phyloP scores from a whole-genome alignment of 2,797 vertebrate species.

The Manis crassicaudata region DNA sequence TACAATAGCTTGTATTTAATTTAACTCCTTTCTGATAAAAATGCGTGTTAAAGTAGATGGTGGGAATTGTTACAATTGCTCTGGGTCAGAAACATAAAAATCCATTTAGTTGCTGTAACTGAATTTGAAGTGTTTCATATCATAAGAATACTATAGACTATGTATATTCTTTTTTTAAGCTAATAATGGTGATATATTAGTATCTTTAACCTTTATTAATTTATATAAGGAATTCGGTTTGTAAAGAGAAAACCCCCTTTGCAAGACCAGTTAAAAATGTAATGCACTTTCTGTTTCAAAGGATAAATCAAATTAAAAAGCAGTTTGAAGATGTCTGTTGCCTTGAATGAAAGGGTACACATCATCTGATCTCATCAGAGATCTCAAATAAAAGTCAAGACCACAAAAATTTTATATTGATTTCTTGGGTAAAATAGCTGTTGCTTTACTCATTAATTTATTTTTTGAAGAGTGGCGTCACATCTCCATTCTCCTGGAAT shows the following conservation, averaged over 20 bases:
- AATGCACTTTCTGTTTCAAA: conserved; percentile 94
- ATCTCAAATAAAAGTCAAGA: conserved; percentile 79
- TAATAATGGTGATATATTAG: conserved; percentile 87
- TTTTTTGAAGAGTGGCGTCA: background rate
- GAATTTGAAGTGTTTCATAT: conserved; percentile 90
- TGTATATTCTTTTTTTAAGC: conserved; percentile 88
- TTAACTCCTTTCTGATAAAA: conserved; percentile 79
- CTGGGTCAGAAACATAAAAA: conserved; percentile 80
- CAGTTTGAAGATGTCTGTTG: conserved; percentile 83
- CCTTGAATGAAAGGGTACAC: conserved; percentile 81
- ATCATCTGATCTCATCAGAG: conserved; percentile 79
- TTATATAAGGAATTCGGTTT: conserved; percentile 92
- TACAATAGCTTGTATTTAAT: conserved; percentile 79
- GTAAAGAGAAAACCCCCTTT: conserved; percentile 87
- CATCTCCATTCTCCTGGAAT: background rate
- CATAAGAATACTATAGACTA: conserved; percentile 88
- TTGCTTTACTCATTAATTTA: background rate
- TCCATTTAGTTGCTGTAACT: conserved; percentile 84
- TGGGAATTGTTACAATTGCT: conserved; percentile 82
- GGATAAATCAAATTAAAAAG: conserved; percentile 88
- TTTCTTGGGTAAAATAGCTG: conserved; percentile 52
- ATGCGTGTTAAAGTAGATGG: conserved; percentile 83
- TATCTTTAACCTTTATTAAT: conserved; percentile 91
- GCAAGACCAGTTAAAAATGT: conserved; percentile 89
- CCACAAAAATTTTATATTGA: conserved; percentile 36